Conservation (phyloP, 2,797 vertebrate genomes). For the Echiichthys vipera region DNA sequence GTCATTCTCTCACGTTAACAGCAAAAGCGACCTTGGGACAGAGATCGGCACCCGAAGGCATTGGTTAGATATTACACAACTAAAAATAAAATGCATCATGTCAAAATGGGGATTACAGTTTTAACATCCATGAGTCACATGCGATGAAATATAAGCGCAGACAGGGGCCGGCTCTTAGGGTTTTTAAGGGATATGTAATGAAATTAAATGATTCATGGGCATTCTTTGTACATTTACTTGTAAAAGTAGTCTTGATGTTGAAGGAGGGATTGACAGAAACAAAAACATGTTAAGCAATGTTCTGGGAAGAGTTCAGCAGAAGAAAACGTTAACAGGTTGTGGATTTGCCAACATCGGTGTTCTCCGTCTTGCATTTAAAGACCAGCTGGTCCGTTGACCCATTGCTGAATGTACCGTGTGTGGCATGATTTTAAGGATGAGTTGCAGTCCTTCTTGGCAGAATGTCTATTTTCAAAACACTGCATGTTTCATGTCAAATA, state of each 20-base stretch:
- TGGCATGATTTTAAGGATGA: constrained; percentile 37
- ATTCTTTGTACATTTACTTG: constrained; percentile 15
- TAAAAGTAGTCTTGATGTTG: constrained; percentile 18
- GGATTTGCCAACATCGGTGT: constrained; percentile 13
- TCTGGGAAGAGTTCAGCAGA: constrained; percentile 13
- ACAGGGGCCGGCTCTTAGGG: constrained; percentile 42
- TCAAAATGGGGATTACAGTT: constrained; percentile 59
- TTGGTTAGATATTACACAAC: constrained; percentile 54
- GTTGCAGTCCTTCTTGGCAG: constrained; percentile 43
- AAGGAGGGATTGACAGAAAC: constrained; percentile 5
- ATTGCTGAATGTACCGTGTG: constrained; percentile 23
- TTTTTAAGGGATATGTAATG: constrained; percentile 46
- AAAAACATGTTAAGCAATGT: constrained; percentile 1
- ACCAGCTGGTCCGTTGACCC: constrained; percentile 31
- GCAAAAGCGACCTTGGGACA: constrained; percentile 63
- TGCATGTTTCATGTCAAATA: constrained; percentile 34
- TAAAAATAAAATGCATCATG: constrained; percentile 68
- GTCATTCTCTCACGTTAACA: constrained; percentile 64
- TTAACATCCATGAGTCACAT: constrained; percentile 55
- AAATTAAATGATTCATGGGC: constrained; percentile 33
- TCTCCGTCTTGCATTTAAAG: constrained; percentile 30
- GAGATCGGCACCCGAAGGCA: constrained; percentile 54
- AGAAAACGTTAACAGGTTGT: constrained; percentile 18
- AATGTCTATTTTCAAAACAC: constrained; percentile 47
- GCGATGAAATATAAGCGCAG: constrained; percentile 32